phyloP scores from a whole-genome alignment of 2,888 invertebrate species.

The Diplolepis rosae region DNA sequence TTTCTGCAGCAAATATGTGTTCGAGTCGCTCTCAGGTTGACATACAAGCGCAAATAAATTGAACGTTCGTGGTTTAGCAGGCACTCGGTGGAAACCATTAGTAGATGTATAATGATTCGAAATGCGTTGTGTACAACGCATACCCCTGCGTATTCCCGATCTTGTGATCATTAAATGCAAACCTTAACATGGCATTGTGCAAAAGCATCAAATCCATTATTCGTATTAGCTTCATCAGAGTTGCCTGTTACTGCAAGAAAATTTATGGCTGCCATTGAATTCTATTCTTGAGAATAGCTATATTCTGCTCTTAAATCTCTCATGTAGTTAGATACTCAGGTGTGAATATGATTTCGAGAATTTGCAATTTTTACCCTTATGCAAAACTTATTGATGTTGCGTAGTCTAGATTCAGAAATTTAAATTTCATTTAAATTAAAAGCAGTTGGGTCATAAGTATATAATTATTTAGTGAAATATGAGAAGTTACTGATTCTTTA shows the following conservation, averaged over 20 bases:
- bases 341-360: too few species aligned
- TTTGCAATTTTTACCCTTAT: too few species aligned
- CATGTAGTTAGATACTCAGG: neutral
- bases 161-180: neutral
- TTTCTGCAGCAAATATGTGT: too few species aligned
- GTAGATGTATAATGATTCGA: neutral
- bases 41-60: neutral
- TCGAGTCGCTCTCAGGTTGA: too few species aligned
- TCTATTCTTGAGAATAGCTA: neutral
- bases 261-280: neutral
- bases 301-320: neutral
- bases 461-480: too few species aligned
- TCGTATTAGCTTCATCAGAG: neutral
- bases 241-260: neutral
- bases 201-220: slow-evolving; percentile 5
- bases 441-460: too few species aligned
- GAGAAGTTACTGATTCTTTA: too few species aligned
- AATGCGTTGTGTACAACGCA: neutral
- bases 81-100: neutral
- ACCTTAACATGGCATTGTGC: neutral
- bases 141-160: neutral
- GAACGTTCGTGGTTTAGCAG: neutral
- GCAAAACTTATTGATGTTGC: too few species aligned
- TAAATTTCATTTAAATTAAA: too few species aligned
- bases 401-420: too few species aligned